These are phyloP conservation scores for Falco berigora DNA, from an alignment of 2,797 vertebrate genomes.

Conservation along the genomic window DNA sequence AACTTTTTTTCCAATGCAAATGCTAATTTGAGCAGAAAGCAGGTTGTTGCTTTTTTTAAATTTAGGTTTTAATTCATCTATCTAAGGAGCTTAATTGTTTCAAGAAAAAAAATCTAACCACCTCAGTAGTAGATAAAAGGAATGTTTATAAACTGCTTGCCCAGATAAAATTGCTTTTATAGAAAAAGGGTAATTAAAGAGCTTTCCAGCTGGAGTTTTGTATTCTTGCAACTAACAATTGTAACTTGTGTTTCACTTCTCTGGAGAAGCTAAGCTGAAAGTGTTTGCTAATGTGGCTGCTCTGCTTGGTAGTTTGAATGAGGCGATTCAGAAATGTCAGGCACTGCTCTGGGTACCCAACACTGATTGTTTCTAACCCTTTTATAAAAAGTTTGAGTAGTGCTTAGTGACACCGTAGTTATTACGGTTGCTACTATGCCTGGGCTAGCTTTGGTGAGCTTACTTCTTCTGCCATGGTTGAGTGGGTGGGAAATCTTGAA, in stretches of 20 bases:
- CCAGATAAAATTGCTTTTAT: not conserved
- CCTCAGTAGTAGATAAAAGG: not conserved
- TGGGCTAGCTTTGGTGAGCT: not conserved
- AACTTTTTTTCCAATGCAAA: not conserved
- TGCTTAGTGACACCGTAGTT: not conserved
- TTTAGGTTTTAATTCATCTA: not conserved
- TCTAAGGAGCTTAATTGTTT: not conserved
- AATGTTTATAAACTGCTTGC: not conserved
- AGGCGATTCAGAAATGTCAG: not conserved
- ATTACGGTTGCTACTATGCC: not conserved
- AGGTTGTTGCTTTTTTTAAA: not conserved
- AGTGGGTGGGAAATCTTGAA: not conserved
- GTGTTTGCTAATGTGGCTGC: not conserved
- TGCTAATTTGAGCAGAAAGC: not conserved
- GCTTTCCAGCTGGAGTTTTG: not conserved
- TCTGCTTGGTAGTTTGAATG: not conserved
- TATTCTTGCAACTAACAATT: not conserved
- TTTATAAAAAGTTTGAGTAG: not conserved
- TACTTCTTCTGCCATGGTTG: not conserved
- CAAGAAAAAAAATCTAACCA: not conserved
- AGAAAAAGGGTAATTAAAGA: not conserved
- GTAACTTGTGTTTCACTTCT: not conserved
- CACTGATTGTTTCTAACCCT: rapidly evolving
- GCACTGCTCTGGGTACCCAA: not conserved
- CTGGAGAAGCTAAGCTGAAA: not conserved